phyloP scores from a whole-genome alignment of 2,797 vertebrate species.

The Tapera naevia region DNA sequence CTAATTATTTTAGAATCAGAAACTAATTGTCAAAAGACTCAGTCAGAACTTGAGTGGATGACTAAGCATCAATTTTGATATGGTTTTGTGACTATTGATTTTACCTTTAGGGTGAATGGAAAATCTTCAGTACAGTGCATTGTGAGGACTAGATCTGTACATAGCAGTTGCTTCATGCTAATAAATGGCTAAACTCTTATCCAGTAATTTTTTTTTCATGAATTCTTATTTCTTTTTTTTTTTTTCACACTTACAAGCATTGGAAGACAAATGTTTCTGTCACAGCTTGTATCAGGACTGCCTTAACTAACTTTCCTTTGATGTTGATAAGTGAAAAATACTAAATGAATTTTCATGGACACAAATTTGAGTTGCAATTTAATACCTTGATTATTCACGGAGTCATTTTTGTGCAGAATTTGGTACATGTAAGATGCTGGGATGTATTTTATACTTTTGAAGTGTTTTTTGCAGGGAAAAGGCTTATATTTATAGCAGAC shows the following conservation, averaged over 20 bases:
- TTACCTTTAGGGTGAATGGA: background rate
- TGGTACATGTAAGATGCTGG: background rate
- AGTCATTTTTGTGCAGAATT: conserved; percentile 3
- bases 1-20: background rate
- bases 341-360: conserved; percentile 47
- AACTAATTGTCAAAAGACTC: background rate
- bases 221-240: conserved; percentile 8
- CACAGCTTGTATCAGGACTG: background rate
- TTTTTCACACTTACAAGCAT: background rate
- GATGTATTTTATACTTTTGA: conserved; percentile 21
- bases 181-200: background rate
- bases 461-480: conserved; percentile 4
- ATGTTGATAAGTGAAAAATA: conserved; percentile 33
- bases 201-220: conserved; percentile 4
- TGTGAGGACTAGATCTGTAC: background rate
- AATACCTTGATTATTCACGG: background rate
- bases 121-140: background rate
- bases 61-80: background rate
- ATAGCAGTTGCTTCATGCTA: background rate
- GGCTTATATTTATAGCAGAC: conserved; percentile 50
- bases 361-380: background rate
- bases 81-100: background rate
- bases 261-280: conserved; percentile 34
- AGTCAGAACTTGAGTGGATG: background rate
- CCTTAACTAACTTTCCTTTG: background rate